Base-by-base conservation (phyloP, 2,113 vertebrate genomes). In the Mixornis gularis region DNA sequence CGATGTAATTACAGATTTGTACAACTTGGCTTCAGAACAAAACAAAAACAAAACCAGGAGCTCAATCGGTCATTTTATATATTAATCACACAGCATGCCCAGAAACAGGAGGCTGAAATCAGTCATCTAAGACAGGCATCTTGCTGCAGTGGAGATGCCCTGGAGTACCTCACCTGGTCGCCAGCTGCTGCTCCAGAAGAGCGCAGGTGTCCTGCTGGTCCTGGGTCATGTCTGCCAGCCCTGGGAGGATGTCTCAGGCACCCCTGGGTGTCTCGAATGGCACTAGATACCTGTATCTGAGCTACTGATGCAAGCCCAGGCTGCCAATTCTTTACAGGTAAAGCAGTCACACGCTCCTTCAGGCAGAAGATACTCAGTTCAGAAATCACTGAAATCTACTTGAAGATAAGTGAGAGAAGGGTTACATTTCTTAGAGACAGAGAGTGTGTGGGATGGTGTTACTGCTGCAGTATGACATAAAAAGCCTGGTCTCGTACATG, bases 161-260 rank as follows among this genome's bases (percentile, higher is more conserved):
- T 94, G 82, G 34, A 87, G 34, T 79, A 22, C 90, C 94, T 96
- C 94, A 95, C 95, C 95, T 96, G 87, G 92, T 96, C 3, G 92
- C 93, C 93, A 96, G 95, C 90, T 96, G 95, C 92, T 95, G 95
- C 92, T 96, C 95, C 95, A 96, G 94, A 43, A 95, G 93, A 94
- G 94, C 92, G 0, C 92, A 95, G 74, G 95, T 91, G 87, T 96
- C 94, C 90, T 96, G 94, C 55, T 94, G 94, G 79, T 95, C 94
- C 92, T 96, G 94, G 73, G 95, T 79, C 95, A 96, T 96, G 36
- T 89, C 82, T 95, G 93, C 63, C 92, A 95, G 90, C 93, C 94
- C 93, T 82, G 90, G 74, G 87, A 59, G 66, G 94, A 79, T 83
- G 92, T 73, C 74, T 91, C 34, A 9, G 76, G 66, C 82, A 90